phyloP scores from a whole-genome alignment of 2,888 invertebrate species.

The Heliconius sara region DNA sequence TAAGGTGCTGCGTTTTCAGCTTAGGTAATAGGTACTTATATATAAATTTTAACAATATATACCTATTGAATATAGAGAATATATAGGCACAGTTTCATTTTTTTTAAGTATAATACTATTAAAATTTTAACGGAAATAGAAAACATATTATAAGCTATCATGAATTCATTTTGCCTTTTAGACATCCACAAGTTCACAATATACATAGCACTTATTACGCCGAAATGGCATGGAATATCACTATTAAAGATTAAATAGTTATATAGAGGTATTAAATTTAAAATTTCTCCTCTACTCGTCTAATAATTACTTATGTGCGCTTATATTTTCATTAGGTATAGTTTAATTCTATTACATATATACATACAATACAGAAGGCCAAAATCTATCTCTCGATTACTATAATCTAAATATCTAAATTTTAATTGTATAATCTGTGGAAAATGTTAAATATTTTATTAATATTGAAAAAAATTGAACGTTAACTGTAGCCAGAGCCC shows the following conservation, averaged over 20 bases:
- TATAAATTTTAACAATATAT: background rate
- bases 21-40: background rate
- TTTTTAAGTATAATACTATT: background rate
- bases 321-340: slow-evolving; percentile 12
- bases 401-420: slow-evolving; percentile 10
- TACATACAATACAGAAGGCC: slow-evolving; percentile 3
- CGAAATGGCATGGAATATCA: background rate
- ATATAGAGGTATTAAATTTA: background rate
- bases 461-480: background rate
- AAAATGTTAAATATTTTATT: background rate
- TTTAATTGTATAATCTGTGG: background rate
- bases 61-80: background rate
- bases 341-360: background rate
- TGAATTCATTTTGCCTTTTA: too few species aligned
- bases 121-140: background rate
- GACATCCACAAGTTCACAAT: background rate
- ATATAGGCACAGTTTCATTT: background rate
- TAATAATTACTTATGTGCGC: slow-evolving; percentile 7
- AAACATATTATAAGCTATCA: background rate
- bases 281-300: background rate
- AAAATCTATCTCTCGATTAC: slow-evolving; percentile 9
- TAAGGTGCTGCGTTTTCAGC: background rate
- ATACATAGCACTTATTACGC: background rate
- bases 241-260: background rate
- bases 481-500: background rate